These are phyloP conservation scores for Heterodera filipjevi DNA, from an alignment of 2,888 invertebrate species.

Conservation along the genomic window DNA sequence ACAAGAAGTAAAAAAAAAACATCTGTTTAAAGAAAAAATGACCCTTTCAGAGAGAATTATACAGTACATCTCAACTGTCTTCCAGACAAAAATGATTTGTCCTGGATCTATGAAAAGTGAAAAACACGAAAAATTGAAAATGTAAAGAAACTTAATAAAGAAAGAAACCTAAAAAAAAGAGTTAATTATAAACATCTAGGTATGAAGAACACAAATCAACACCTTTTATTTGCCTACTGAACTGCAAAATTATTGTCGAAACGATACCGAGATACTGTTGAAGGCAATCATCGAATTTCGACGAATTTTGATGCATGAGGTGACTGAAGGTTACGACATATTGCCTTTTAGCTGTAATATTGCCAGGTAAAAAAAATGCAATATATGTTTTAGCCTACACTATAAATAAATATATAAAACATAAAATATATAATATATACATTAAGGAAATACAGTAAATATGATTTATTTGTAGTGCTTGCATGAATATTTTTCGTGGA, in stretches of 20 bases:
- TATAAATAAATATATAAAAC: too few species aligned
- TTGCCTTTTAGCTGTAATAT: neutral
- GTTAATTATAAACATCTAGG: neutral
- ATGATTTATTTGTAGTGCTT: neutral
- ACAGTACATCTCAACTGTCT: neutral
- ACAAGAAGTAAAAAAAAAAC: neutral
- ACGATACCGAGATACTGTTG: conserved; percentile 13
- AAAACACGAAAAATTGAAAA: neutral
- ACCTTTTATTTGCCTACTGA: conserved; percentile 6
- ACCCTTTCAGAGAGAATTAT: neutral
- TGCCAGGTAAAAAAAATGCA: too few species aligned
- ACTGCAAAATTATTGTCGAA: neutral
- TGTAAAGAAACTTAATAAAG: too few species aligned
- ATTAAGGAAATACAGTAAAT: too few species aligned
- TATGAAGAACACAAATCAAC: neutral
- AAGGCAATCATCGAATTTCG: neutral
- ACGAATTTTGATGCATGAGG: neutral
- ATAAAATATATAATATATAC: too few species aligned
- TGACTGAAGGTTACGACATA: neutral
- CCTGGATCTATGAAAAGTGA: conserved; percentile 11
- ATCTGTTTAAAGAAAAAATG: neutral
- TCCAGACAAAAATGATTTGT: neutral
- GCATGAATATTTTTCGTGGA: conserved; percentile 18
- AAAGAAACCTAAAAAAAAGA: too few species aligned
- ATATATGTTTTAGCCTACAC: too few species aligned